Conservation (phyloP, 2,888 invertebrate genomes). For the Leptinotarsa tumamoca region DNA sequence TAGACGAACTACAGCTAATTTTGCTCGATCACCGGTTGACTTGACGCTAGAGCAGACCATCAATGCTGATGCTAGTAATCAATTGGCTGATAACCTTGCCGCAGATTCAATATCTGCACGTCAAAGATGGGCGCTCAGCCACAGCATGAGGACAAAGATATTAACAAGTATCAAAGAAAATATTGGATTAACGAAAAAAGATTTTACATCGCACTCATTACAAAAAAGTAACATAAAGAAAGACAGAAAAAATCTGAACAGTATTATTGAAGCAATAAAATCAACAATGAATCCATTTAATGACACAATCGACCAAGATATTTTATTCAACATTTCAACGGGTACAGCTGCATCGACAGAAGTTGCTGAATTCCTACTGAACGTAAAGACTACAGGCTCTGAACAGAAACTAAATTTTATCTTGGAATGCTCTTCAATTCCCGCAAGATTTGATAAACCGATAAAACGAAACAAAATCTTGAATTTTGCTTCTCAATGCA, state of each 20-base stretch:
- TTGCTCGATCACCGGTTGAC: constrained; percentile 46
- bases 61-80: constrained; percentile 47
- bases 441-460: constrained; percentile 37
- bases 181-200: constrained; percentile 48
- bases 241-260: constrained; percentile 43
- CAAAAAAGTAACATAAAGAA: constrained; percentile 42
- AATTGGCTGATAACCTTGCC: constrained; percentile 37
- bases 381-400: constrained; percentile 33
- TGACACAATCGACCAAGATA: constrained; percentile 45
- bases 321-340: constrained; percentile 55
- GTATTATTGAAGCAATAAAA: constrained; percentile 49
- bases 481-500: constrained; percentile 51
- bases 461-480: constrained; percentile 48
- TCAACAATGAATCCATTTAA: constrained; percentile 51
- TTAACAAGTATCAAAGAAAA: constrained; percentile 31
- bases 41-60: constrained; percentile 51
- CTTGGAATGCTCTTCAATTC: constrained; percentile 33
- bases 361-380: constrained; percentile 52
- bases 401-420: constrained; percentile 41
- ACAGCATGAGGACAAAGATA: constrained; percentile 31
- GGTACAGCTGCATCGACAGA: constrained; percentile 55
- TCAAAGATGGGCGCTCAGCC: constrained; percentile 34
- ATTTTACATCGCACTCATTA: constrained; percentile 51
- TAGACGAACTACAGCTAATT: constrained; percentile 47
- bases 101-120: constrained; percentile 36